phyloP scores from a whole-genome alignment of 2,113 vertebrate genomes.

The Salvator merianae region DNA sequence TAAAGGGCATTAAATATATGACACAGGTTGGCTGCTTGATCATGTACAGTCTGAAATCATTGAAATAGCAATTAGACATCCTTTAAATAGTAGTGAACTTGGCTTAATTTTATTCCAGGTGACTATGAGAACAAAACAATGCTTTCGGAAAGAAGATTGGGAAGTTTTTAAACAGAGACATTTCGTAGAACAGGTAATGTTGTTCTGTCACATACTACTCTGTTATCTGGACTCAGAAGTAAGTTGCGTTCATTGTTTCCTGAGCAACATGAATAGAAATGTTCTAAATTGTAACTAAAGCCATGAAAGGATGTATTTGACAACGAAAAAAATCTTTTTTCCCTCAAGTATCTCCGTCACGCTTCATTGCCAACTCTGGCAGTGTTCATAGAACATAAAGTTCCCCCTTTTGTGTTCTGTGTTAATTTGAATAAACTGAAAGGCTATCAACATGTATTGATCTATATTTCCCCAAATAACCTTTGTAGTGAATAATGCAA shows the following conservation, averaged over 20 bases:
- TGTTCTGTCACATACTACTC: background rate
- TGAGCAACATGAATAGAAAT: background rate
- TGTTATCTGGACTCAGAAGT: background rate
- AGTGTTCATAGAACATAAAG: background rate
- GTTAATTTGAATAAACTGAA: background rate
- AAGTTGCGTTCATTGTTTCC: background rate
- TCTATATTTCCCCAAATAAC: background rate
- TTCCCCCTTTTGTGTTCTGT: background rate
- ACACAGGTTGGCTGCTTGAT: background rate
- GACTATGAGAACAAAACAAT: constrained; percentile 90
- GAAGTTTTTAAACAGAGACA: constrained; percentile 94
- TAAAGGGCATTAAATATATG: background rate
- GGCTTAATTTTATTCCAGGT: constrained; percentile 76
- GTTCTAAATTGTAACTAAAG: background rate
- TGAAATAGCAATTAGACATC: background rate
- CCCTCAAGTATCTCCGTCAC: background rate
- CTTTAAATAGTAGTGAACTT: constrained; percentile 44
- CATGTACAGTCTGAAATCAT: background rate
- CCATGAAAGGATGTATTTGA: background rate
- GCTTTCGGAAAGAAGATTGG: constrained; percentile 93
- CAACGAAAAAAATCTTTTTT: background rate
- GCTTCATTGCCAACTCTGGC: background rate
- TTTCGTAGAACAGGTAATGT: constrained; percentile 91
- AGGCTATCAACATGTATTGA: background rate
- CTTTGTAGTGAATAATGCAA: background rate